These are phyloP conservation scores for Paraescarpia echinospica DNA, from an alignment of 1,140 invertebrate species.

Conservation along the genomic window DNA sequence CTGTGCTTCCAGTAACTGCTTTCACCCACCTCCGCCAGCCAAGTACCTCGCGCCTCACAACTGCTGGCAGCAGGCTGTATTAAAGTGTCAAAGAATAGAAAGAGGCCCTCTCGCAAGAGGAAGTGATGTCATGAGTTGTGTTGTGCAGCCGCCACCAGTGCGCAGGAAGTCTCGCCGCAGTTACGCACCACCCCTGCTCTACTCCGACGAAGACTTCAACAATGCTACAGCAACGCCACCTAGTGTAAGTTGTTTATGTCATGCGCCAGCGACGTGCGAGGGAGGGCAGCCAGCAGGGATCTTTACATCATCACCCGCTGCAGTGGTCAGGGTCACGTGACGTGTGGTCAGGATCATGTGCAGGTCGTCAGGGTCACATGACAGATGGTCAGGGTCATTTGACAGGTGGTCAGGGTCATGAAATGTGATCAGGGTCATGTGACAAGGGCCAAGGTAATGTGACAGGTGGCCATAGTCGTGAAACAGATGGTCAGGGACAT, in stretches of 20 bases:
- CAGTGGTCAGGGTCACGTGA: no score
- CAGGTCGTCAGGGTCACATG: no score
- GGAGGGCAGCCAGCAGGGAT: no score
- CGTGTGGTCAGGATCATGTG: no score
- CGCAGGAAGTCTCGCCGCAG: not conserved
- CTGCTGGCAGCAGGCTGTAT: not conserved
- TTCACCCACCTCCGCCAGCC: not conserved
- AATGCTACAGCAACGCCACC: not conserved
- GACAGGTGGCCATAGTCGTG: no score
- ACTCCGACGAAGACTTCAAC: not conserved
- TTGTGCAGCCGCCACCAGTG: not conserved
- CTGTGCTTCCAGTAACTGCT: not conserved
- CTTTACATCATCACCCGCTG: no score
- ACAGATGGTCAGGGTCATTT: no score
- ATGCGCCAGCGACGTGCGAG: not conserved
- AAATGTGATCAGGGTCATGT: no score
- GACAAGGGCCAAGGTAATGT: no score
- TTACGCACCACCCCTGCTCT: not conserved
- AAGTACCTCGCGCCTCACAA: not conserved
- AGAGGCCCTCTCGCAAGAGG: not conserved
- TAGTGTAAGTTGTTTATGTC: not conserved
- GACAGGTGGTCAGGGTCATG: no score
- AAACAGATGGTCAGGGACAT: no score
- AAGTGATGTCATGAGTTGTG: not conserved
- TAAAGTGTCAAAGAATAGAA: not conserved